Evolutionary conservation across 2,888 invertebrate genomes (phyloP), one percentile per base, ranked within the genome.

Genomic region (Dasysyrphus albostriatus): DNA sequence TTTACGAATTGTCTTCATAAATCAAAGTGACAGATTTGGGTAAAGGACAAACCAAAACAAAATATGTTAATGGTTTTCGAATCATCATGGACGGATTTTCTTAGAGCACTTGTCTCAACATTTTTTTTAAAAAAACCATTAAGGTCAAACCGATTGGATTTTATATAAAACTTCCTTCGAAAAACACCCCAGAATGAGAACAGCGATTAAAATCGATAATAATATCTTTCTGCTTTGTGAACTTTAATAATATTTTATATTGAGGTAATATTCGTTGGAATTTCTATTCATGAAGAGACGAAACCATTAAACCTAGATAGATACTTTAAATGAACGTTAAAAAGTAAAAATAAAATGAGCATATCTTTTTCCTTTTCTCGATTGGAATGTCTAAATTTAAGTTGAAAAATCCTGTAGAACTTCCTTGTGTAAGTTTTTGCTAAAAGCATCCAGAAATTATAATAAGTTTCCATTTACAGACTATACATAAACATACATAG

Each of bases 171-270:
- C 10, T 51, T 6, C 6, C 12, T 5, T 51, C 14, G 6, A 51
- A 51, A 29, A 14, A 16, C 14, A 24, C 4, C 29, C 2, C 12
- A 12, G 14, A 49, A 24, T 24, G 24, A 49, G 5, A 10, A 24
- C 24, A 10, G 5, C 12, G 8, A 47, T 47, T 24, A 51, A 51
- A 51, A 51, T n/a, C 32, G 1, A 56, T 32, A 56, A 56, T 56
- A 56, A 32, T 34, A 56, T 56, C 56, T 56, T 56, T n/a, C 32
- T 32, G 56, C 56, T n/a, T n/a, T 34, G 32, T 32, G 9, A 56
- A 34, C 32, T 56, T 32, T 56, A 16, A n/a, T 58, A 16, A 58
- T 9, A 56, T 10, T 56, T 56, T 56, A 34, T 56, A 58, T 34
- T 58, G 10, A 16, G 34, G 58, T 58, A 58, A 58, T 10, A 58